Evolutionary conservation across 2,888 invertebrate genomes (phyloP).

Genomic region (Macropis europaea): DNA sequence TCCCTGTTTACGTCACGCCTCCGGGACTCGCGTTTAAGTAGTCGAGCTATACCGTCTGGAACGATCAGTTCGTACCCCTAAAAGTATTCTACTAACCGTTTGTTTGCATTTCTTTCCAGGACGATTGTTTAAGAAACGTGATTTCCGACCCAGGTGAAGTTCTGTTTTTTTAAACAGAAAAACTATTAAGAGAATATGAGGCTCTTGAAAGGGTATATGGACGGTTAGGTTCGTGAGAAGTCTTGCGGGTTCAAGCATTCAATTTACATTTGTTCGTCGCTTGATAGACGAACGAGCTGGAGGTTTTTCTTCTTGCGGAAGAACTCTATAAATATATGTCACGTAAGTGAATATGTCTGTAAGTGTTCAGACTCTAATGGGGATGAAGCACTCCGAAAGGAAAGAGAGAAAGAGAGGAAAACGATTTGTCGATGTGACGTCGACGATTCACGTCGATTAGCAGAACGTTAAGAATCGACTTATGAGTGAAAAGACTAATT

Average conservation of each 20-base stretch:
- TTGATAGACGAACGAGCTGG: constrained; percentile 6
- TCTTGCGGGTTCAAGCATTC: constrained; percentile 19
- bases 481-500: neutral
- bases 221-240: neutral
- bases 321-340: constrained; percentile 6
- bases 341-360: constrained; percentile 2
- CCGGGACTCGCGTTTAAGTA: too few relatives aligned
- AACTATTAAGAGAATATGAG: neutral
- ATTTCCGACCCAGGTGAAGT: neutral
- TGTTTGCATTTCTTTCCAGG: neutral
- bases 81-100: too few relatives aligned
- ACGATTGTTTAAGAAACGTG: neutral
- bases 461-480: neutral
- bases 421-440: constrained; percentile 26
- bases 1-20: too few relatives aligned
- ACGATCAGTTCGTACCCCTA: too few relatives aligned
- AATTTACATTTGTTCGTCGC: constrained; percentile 6
- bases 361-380: neutral
- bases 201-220: neutral
- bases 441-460: neutral
- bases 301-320: constrained; percentile 22
- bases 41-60: too few relatives aligned
- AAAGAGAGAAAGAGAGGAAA: neutral
- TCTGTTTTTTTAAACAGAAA: neutral
- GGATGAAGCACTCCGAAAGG: neutral